Evolutionary conservation across 1,140 invertebrate species (phyloP), one percentile per base, ranked within the genome.

Genomic region (Doryteuthis pealeii): DNA sequence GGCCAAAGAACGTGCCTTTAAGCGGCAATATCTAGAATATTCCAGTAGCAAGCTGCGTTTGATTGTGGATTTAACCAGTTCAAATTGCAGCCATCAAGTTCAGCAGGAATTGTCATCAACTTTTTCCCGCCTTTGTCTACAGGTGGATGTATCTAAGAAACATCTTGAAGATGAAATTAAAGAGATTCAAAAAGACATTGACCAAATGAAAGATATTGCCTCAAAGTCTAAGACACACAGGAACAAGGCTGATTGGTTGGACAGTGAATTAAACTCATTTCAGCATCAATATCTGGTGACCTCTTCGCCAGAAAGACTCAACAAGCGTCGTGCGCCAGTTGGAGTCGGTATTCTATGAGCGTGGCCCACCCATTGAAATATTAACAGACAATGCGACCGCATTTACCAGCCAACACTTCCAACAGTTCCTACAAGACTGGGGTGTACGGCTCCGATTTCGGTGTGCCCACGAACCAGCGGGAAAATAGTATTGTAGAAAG

Each of bases 181-280:
- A 80, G 90, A 91, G 28, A 90, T 97, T 67, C 93, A 95, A 73
- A 89, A 88, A 35, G 92, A 93, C 82, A 89, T 96, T 18, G 89
- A 91, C 76, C 89, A 91, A 80, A 89, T 98, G 67, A 94, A 96
- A 80, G 91, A 92, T 75, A 91, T 84, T 22, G 76, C 80, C 1
- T 75, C 74, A 14, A 80, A 83, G 49, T 79, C 86, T n/a, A 86
- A 87, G 71, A 77, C 78, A 58, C 80, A 86, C 67, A 86, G 83
- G 87, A 98, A 98, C 88, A 97, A 97, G 89, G 95, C 96, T 30
- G 94, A 94, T 84, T 98, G 95, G 87, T 90, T 98, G 71, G 92
- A 92, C 74, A 95, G 94, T 84, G 95, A 98, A 88, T 90, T 98
- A 73, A 94, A 96, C 79, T 91, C 94, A 67, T 99, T 99, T 88